Percentiles rank a stretch among this genome's conserved stretches.
Evolutionary conservation across 2,113 vertebrate genomes (phyloP).

Genomic region (Myotis lucifugus): DNA sequence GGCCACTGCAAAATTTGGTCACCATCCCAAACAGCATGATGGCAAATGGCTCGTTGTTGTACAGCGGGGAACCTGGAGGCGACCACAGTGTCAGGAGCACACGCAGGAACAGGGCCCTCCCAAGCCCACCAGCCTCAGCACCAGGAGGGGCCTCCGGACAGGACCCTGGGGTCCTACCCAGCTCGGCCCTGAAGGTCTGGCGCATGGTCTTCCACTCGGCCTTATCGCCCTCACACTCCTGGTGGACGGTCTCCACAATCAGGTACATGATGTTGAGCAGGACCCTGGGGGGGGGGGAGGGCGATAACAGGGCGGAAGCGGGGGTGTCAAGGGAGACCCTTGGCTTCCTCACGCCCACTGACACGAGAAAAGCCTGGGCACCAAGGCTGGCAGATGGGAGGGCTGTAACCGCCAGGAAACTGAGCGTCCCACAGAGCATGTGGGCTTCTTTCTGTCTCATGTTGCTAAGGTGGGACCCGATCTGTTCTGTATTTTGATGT

Average conservation of each 20-base stretch:
- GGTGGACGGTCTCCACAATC: constrained; percentile 95
- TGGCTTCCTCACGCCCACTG: not conserved
- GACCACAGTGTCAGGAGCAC: not conserved
- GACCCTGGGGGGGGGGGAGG: constrained; percentile 85
- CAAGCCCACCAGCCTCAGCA: not conserved
- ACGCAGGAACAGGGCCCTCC: not conserved
- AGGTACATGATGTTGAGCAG: constrained; percentile 99
- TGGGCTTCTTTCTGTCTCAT: not conserved
- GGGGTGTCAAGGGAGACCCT: not conserved
- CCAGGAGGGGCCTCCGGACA: not conserved
- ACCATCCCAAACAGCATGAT: constrained; percentile 98
- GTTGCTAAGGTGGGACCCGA: not conserved
- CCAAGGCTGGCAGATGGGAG: not conserved
- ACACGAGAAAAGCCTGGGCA: not conserved
- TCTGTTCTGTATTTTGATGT: not conserved
- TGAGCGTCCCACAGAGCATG: not conserved
- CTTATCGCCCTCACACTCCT: constrained; percentile 92
- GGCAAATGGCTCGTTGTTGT: constrained; percentile 96
- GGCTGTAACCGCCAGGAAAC: not conserved
- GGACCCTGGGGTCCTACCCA: constrained; percentile 86
- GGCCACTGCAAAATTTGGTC: constrained; percentile 98
- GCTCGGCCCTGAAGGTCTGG: constrained; percentile 94
- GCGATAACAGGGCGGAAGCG: not conserved
- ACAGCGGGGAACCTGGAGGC: constrained; percentile 90
- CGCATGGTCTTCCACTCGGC: constrained; percentile 93